A percentile compares a stretch with the other conserved stretches of the same genome.
Conservation (phyloP, 2,797 vertebrate species). For the Halcyon badia region DNA sequence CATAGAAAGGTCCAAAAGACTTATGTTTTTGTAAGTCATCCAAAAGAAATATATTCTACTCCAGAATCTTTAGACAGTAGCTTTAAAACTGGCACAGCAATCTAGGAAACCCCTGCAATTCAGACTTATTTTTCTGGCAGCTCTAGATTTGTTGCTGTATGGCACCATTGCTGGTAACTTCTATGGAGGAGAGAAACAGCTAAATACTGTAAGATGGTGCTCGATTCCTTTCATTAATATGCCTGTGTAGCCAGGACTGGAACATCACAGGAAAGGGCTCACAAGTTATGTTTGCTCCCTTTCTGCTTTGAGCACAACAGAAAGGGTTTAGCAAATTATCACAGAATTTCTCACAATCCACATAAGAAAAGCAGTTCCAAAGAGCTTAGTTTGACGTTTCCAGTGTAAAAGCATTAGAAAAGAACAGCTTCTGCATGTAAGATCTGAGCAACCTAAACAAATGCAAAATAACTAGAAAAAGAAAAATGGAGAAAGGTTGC, state of each 20-base stretch:
- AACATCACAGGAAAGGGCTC: background rate
- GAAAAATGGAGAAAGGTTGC: background rate
- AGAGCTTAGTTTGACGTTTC: background rate
- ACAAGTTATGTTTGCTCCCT: background rate
- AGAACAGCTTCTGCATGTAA: background rate
- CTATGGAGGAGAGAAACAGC: background rate
- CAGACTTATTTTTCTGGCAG: background rate
- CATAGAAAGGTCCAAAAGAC: background rate
- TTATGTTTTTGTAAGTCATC: background rate
- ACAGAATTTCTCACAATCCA: background rate
- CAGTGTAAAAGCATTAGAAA: background rate
- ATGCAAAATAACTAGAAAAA: background rate
- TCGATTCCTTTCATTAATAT: background rate
- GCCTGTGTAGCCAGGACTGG: background rate
- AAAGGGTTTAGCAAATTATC: background rate
- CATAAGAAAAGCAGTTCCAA: background rate
- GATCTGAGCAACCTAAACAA: background rate
- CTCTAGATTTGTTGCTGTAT: background rate
- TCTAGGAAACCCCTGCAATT: background rate
- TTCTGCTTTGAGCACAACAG: background rate
- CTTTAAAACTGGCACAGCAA: background rate
- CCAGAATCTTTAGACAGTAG: background rate
- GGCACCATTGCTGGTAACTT: background rate
- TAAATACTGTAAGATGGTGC: background rate
- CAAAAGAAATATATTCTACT: background rate